phyloP scores from a whole-genome alignment of 2,797 vertebrate genomes.

The Phoeniculus purpureus region DNA sequence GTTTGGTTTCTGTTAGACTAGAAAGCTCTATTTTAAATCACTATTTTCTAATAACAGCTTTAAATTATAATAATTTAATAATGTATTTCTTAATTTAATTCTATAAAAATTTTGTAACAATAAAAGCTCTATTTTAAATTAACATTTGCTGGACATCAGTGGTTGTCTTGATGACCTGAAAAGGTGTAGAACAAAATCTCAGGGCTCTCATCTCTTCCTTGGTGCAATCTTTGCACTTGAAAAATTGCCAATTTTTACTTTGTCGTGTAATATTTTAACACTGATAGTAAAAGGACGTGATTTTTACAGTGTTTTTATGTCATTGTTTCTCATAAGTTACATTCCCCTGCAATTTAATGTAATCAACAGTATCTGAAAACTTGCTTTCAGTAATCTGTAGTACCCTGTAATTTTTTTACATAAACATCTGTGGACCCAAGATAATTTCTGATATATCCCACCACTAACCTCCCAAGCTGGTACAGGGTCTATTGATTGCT shows the following conservation, averaged over 20 bases:
- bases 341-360: neutral
- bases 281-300: neutral
- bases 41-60: too few species aligned
- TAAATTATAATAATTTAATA: too few species aligned
- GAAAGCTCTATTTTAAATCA: neutral
- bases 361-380: slow-evolving; percentile 12
- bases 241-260: neutral
- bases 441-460: neutral
- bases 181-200: rapidly evolving
- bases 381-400: neutral
- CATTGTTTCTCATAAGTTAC: neutral
- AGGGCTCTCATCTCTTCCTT: neutral
- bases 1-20: neutral
- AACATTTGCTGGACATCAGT: neutral
- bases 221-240: neutral
- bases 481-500: neutral
- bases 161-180: neutral
- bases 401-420: slow-evolving; percentile 21
- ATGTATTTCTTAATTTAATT: too few species aligned
- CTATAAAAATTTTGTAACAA: too few species aligned
- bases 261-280: neutral
- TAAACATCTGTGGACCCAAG: neutral
- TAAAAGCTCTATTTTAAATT: too few species aligned
- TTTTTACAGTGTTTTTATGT: neutral
- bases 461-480: neutral